These are phyloP conservation scores for Anastatus disparis DNA, from an alignment of 1,140 invertebrate genomes.

Conservation along the genomic window DNA sequence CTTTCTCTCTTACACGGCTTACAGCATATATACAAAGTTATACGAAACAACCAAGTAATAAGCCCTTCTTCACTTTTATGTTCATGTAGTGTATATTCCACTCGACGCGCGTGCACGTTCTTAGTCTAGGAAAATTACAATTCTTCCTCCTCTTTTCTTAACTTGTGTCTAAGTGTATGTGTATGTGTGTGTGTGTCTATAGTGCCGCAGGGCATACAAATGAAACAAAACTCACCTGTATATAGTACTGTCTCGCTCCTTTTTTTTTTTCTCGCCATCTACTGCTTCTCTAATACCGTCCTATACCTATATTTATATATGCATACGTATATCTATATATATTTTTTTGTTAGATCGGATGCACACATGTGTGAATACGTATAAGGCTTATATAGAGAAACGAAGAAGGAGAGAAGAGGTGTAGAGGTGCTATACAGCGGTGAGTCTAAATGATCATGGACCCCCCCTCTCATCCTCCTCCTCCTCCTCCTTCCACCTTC, in stretches of 20 bases:
- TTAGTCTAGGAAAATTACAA: background rate
- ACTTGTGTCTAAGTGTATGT: too few relatives aligned
- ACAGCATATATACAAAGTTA: background rate
- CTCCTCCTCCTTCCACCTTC: background rate
- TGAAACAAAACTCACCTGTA: conserved; percentile 27
- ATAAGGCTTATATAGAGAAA: too few relatives aligned
- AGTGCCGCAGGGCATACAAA: background rate
- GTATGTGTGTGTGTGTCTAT: background rate
- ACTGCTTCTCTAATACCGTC: too few relatives aligned
- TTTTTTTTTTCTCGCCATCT: too few relatives aligned
- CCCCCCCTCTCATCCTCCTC: background rate
- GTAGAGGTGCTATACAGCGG: background rate
- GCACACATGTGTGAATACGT: conserved; percentile 1
- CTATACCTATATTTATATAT: too few relatives aligned
- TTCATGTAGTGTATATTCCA: too few relatives aligned
- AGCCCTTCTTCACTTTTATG: background rate
- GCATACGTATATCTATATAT: too few relatives aligned
- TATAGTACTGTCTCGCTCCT: conserved; percentile 16
- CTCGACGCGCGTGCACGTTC: background rate
- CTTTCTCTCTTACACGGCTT: too few relatives aligned
- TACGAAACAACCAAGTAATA: background rate
- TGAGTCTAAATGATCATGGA: too few relatives aligned
- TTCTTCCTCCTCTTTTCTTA: background rate
- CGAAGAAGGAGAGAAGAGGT: conserved; percentile 9
- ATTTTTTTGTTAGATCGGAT: too few relatives aligned